phyloP scores from a whole-genome alignment of 2,113 vertebrate genomes.

The Microcebus lehilahytsara region DNA sequence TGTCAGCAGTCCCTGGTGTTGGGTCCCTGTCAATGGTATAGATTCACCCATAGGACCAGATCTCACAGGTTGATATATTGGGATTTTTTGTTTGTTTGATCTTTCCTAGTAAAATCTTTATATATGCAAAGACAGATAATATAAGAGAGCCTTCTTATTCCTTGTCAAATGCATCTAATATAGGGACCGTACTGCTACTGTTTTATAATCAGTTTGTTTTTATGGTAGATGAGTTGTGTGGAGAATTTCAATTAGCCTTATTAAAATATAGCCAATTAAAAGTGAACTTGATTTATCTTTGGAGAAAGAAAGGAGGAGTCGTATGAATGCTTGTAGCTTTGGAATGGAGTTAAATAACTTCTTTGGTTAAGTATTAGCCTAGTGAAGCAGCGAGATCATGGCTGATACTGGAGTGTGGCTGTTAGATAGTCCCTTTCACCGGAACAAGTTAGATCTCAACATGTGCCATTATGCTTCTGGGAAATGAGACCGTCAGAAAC shows the following conservation, averaged over 20 bases:
- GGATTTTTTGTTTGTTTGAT: background rate
- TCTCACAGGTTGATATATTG: accelerated
- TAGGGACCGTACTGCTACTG: background rate
- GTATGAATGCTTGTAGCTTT: background rate
- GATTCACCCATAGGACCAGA: accelerated
- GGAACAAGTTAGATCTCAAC: background rate
- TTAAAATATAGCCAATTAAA: background rate
- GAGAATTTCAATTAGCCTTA: background rate
- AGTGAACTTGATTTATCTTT: background rate
- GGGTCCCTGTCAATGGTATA: background rate
- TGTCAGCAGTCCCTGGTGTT: background rate
- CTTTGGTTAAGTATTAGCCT: background rate
- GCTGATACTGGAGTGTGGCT: background rate
- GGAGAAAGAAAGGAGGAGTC: background rate
- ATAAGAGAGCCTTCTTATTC: background rate
- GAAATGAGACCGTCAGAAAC: background rate
- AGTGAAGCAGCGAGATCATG: background rate
- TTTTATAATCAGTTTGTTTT: background rate
- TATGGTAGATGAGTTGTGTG: background rate
- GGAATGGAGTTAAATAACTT: background rate
- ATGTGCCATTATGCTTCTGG: background rate
- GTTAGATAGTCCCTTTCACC: background rate
- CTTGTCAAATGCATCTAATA: background rate
- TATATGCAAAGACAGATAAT: background rate
- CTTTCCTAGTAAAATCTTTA: background rate